Evolutionary conservation across 2,888 invertebrate species (phyloP), one percentile per base, ranked within the genome.

Genomic region (Nineta flava): DNA sequence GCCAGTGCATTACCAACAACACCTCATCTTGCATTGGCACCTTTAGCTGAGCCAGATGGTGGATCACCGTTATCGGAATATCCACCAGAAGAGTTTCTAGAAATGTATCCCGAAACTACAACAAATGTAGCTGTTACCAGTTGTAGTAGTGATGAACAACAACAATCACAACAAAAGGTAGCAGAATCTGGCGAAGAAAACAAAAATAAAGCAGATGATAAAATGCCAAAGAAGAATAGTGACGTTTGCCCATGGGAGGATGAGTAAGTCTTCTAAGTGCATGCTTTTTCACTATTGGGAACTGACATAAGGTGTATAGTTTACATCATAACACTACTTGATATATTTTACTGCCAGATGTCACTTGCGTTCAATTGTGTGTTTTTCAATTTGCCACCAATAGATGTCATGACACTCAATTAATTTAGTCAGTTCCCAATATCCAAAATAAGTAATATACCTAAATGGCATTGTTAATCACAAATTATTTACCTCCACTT

Each of bases 181-280:
- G 9, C 16, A 31, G 34, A 46, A 19, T 19, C n/a, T n/a, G 4
- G 26, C 19, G 48, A 45, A 53, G 45, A n/a, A 46, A 45, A 41
- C 16, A 10, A 46, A 48, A 21, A 47, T 21, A 21, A 32, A 50
- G 17, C 42, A 47, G 17, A 46, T 19, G 31, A 43, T 15, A 17
- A 16, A 50, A 17, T 35, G 35, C 17, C 17, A 19, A 45, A 68
- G 53, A 77, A 81, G 69, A 77, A 78, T 69, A 87, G 83, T 70
- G 86, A 88, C 70, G 81, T 91, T 65, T 92, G 91, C 74, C 91
- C 91, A 51, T 92, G 92, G 91, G 91, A 91, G 77, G 88, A 91
- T 73, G 90, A 91, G 91, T 91, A 77, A 87, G 90, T 85, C 68
- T 26, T 49, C 26, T 26, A 47, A 45, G 45, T 45, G 26, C 26